Conservation (phyloP, 37 sponge, comb jelly and placozoan genomes). For the Petrosia ficiformis region DNA sequence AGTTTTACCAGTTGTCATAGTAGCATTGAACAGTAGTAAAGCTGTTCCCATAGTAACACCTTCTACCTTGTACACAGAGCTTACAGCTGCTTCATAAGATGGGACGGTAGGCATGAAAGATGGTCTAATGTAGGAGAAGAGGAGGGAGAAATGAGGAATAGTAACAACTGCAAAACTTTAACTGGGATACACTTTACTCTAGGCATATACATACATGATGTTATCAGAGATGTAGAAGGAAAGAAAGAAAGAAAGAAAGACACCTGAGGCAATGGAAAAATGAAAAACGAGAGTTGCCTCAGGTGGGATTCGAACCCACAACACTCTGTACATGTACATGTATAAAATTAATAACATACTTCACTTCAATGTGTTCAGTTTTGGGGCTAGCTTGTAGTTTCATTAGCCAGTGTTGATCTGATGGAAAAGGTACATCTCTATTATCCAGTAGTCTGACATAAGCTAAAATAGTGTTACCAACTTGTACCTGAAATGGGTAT, state of each 20-base stretch:
- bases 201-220: too few species aligned
- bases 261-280: too few species aligned
- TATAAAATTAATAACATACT: slow-evolving; percentile 13
- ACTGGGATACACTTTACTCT: background rate
- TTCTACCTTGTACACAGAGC: slow-evolving; percentile 45
- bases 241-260: slow-evolving; percentile 2
- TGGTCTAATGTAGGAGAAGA: slow-evolving; percentile 16
- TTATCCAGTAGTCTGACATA: slow-evolving; percentile 62
- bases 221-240: too few species aligned
- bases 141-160: background rate
- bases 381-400: slow-evolving; percentile 48
- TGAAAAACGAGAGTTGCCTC: too few species aligned
- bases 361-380: slow-evolving; percentile 53
- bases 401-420: slow-evolving; percentile 65
- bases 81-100: background rate
- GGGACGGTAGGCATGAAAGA: background rate
- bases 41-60: slow-evolving; percentile 69
- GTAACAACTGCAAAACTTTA: background rate
- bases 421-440: slow-evolving; percentile 43
- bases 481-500: slow-evolving; percentile 59
- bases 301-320: too few species aligned
- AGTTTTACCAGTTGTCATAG: slow-evolving; percentile 30
- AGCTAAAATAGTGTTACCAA: slow-evolving; percentile 59
- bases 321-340: too few species aligned
- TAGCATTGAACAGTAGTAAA: slow-evolving; percentile 75